Evolutionary conservation across 2,113 vertebrate genomes (phyloP), one percentile per base, ranked within the genome.

Genomic region (Callionymus lyra): DNA sequence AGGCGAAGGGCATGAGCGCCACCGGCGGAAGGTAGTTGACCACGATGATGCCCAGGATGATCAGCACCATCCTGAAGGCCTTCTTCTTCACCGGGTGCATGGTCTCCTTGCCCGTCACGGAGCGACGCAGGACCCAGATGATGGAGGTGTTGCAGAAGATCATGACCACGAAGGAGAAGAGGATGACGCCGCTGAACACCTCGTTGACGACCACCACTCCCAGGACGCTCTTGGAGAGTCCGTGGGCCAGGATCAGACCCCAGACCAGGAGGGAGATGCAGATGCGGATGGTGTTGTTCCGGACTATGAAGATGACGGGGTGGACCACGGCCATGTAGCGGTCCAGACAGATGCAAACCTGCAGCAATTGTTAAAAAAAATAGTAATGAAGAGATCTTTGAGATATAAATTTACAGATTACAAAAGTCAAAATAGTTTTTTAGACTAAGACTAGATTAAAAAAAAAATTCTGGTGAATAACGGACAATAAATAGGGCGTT

Each of bases 31-130:
- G 35, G 69, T 85, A 87, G 63, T 80, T 82, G 38, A 37, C 12
- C 19, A 82, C 51, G 6, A 82, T 76, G 57, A 86, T 85, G 34
- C 31, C 71, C 49, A 87, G 65, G 19, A 79, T 59, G 41, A 63
- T 80, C 34, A 83, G 17, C 47, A 86, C 82, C 56, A 77, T 85
- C 38, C 60, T 79, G 5, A 86, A 72, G 16, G 84, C 84, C 44
- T 43, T 85, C 59, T 76, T 85, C 77, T 87, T 87, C 35, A 81
- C 77, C 0, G 83, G 85, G 46, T 84, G 79, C 78, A 85, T 84
- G 50, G 19, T 47, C 49, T 85, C 83, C 48, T 84, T 85, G 13
- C 85, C 84, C 0, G 39, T 55, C 18, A 85, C 82, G 0, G 80
- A 81, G 14, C 66, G 76, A 6, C 84, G 68, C 16, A 87, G 75